Conservation (phyloP, 2,888 invertebrate genomes). For the Rotaria sp. region DNA sequence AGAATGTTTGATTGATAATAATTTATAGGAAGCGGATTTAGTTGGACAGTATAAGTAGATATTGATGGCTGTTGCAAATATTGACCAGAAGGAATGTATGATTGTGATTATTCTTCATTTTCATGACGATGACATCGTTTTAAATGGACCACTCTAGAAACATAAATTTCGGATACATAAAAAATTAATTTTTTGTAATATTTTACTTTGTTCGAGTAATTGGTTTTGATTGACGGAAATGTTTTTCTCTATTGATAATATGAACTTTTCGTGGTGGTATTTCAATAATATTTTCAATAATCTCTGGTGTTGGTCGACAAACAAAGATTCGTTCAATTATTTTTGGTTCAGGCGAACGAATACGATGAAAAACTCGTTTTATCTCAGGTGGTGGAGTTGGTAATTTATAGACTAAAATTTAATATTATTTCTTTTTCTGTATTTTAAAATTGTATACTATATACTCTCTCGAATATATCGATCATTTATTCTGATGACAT, state of each 20-base stretch:
- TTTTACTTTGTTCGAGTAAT: not conserved
- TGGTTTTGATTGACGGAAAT: not conserved
- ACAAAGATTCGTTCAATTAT: not conserved
- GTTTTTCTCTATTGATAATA: not conserved
- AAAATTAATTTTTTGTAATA: not conserved
- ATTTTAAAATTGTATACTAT: not conserved
- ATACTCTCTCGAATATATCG: not conserved
- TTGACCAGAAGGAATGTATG: not conserved
- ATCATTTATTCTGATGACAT: not conserved
- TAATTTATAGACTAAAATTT: not conserved
- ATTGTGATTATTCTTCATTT: not conserved
- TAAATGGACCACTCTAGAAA: not conserved
- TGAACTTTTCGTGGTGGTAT: not conserved
- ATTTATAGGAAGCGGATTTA: not conserved
- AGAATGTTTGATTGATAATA: too few species aligned
- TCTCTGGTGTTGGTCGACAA: not conserved
- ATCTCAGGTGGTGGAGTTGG: not conserved
- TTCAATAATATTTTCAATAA: conserved; percentile 5
- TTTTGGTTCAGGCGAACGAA: not conserved
- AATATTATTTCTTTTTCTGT: not conserved
- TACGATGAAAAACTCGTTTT: not conserved
- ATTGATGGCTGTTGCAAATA: not conserved
- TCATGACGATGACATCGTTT: not conserved
- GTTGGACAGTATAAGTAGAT: not conserved
- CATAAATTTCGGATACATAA: not conserved